Evolutionary conservation across 1,140 invertebrate genomes (phyloP).

Genomic region (Odontomachus brunneus): DNA sequence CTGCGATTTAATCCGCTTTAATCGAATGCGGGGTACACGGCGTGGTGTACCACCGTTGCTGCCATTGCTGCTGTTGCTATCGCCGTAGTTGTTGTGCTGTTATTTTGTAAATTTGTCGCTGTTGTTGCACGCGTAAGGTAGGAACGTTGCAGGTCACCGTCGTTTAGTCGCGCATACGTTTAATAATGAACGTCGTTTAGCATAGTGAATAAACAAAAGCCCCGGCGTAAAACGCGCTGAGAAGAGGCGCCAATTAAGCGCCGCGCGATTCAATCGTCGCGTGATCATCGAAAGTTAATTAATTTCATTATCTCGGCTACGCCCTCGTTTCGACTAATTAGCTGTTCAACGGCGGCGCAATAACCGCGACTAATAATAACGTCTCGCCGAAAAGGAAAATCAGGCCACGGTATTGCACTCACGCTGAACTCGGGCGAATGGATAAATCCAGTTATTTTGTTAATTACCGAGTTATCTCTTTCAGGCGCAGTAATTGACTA

Average conservation of each 20-base stretch:
- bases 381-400: not conserved
- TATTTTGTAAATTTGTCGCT: constrained; percentile 36
- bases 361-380: constrained; percentile 23
- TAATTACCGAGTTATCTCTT: not conserved
- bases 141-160: not conserved
- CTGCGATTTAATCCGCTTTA: constrained; percentile 41
- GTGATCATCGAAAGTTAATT: constrained; percentile 48
- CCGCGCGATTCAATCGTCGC: constrained; percentile 18
- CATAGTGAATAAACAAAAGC: constrained; percentile 31
- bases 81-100: not conserved
- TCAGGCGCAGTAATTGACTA: not conserved
- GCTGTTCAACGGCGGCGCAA: not conserved
- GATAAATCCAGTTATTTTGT: too few species aligned
- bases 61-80: too few species aligned
- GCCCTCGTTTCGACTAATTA: constrained; percentile 30
- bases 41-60: too few species aligned
- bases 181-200: constrained; percentile 41
- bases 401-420: not conserved
- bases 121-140: not conserved
- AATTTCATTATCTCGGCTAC: constrained; percentile 43
- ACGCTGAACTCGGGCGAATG: not conserved
- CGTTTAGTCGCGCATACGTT: constrained; percentile 4
- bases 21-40: not conserved
- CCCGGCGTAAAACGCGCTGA: not conserved
- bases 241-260: constrained; percentile 18